Conservation (phyloP, 2,888 invertebrate species). For the Troglohyphantes excavatus region DNA sequence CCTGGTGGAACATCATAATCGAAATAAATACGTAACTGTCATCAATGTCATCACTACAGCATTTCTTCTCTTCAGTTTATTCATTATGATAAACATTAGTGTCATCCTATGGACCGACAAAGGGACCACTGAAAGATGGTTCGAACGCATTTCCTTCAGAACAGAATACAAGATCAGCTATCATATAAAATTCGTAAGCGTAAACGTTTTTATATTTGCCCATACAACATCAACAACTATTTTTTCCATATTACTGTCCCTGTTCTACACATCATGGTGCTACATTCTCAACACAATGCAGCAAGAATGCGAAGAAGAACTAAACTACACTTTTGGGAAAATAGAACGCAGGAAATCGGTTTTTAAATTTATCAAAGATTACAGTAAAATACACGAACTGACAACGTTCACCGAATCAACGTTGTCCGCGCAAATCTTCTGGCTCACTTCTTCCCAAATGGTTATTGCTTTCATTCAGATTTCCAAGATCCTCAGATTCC, state of each 20-base stretch:
- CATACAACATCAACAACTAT: not conserved
- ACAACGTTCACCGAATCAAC: not conserved
- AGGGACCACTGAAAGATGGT: no score
- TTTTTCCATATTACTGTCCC: not conserved
- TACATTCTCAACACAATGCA: not conserved
- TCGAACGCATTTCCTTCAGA: no score
- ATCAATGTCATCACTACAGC: no score
- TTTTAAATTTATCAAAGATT: not conserved
- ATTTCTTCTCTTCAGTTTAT: no score
- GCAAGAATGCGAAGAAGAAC: not conserved
- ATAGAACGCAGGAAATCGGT: not conserved
- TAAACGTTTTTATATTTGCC: no score
- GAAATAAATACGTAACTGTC: no score
- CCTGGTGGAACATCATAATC: no score
- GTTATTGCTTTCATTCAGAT: not conserved
- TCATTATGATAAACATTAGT: no score
- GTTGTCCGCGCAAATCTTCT: not conserved
- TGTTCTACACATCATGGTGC: not conserved
- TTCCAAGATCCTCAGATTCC: not conserved
- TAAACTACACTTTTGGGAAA: not conserved
- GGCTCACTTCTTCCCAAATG: not conserved
- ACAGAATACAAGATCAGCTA: no score
- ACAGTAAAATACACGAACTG: not conserved
- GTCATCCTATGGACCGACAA: no score
- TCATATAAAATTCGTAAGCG: no score